These are phyloP conservation scores for Elephas maximus DNA, from an alignment of 2,113 vertebrate species.

Conservation along the genomic window DNA sequence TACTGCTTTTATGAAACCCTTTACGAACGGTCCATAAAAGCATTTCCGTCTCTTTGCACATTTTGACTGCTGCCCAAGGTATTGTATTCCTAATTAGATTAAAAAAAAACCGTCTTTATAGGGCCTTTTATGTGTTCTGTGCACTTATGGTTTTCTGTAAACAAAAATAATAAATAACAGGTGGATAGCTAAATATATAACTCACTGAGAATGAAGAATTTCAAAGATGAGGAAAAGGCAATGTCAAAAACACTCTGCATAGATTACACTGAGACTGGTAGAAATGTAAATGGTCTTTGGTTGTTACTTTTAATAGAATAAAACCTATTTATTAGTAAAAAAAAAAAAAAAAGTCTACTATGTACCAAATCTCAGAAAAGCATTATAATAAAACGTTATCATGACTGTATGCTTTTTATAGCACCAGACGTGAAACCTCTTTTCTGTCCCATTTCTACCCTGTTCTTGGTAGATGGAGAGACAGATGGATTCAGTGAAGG, in stretches of 20 bases:
- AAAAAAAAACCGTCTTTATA: conserved; percentile 70
- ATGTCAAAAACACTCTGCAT: conserved; percentile 83
- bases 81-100: conserved; percentile 77
- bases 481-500: conserved; percentile 16
- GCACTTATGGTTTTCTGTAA: conserved; percentile 80
- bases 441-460: background rate
- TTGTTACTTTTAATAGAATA: conserved; percentile 68
- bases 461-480: background rate
- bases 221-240: conserved; percentile 85
- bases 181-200: conserved; percentile 82
- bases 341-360: conserved; percentile 57
- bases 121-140: conserved; percentile 78
- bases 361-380: background rate
- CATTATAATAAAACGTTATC: conserved; percentile 17
- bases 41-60: conserved; percentile 58
- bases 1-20: conserved; percentile 5
- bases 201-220: conserved; percentile 78
- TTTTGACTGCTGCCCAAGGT: conserved; percentile 60
- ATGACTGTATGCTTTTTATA: conserved; percentile 13
- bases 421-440: background rate
- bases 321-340: conserved; percentile 62
- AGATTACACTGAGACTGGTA: conserved; percentile 61
- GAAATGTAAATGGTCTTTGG: conserved; percentile 78
- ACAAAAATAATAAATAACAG: conserved; percentile 86
- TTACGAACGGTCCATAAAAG: conserved; percentile 64